Base-by-base conservation (phyloP, 2,797 vertebrate genomes). In the Sebastiscus albofasciatus region DNA sequence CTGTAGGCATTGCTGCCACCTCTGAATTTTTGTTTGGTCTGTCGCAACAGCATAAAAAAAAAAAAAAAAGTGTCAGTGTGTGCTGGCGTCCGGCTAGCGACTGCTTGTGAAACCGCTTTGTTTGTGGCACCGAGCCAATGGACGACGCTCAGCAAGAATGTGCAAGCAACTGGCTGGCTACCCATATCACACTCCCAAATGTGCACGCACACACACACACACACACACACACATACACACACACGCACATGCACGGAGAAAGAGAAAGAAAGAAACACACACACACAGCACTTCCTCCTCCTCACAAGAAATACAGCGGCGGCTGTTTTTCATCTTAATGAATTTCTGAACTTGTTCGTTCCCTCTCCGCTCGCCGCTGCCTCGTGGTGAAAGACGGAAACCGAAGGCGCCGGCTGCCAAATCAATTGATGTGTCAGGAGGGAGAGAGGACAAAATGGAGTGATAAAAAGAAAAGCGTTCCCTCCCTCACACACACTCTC, bases 391-490 rank as follows among this genome's bases (percentile, higher is more conserved):
- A 91, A 77, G 86, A 86, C 77, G 66, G 82, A 90, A 94, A 93
- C 77, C 72, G 82, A 92, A 93, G 89, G 85, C 89, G 83, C 86
- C 74, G 87, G 85, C 92, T 93, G 94, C 91, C 91, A 94, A 93
- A 94, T 80, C 89, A 85, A 90, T 85, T 93, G 93, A 94, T 91
- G 93, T 93, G 93, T 94, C 93, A 94, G 92, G 90, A 94, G 93
- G 91, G 93, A 95, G 88, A 92, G 83, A 86, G 86, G 92, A 94
- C 90, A 92, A 95, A 94, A 93, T 89, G 80, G 87, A 93, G 90
- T 82, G 90, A 95, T 93, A 91, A 93, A 94, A 93, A 92, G 87
- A 82, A 86, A 90, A 81, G 78, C 78, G 52, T 79, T 88, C 78
- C 80, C 85, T 83, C 79, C 82, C 73, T 86, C 61, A 13, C 64